Base-by-base conservation (phyloP, 2,888 invertebrate genomes). In the Epistrophella euchroma region DNA sequence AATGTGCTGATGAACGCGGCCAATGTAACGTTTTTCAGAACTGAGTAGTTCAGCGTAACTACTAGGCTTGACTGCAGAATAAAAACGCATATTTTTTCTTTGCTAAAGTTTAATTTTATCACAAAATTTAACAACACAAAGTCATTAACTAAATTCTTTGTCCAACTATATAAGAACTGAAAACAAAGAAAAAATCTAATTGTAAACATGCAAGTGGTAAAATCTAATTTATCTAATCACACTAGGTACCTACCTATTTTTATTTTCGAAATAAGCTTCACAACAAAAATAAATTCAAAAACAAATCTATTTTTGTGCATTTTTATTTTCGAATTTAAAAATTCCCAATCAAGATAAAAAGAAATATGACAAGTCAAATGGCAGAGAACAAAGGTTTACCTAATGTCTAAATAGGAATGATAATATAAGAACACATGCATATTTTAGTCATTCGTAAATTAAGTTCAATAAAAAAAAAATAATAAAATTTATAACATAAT, bases 221-320 rank as follows among this genome's bases (percentile, higher is more conserved):
- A 62, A 19, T 43, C n/a, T 47, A 17, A 66, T 35, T 66, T 19
- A 66, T 66, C 66, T 66, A 47, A 47, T 64, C 64, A 37, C 9
- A 9, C 4, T 4, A n/a, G n/a, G 25, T 25, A 25, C 4, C 25
- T 25, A 25, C 1, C 1, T 32, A 32, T 32, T n/a, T 62, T 17
- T n/a, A 10, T 62, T 43, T 40, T 22, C n/a, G 11, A 37, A 55
- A 55, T 55, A 10, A 17, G 28, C 32, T 55, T 19, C 10, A 56
- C 35, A 32, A 56, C 17, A 56, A 56, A 56, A 56, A 56, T 56
- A n/a, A 32, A 56, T 35, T 56, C 7, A 25, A 35, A 35, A 37
- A 35, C 2, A 28, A 28, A 13, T 45, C n/a, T 64, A 64, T 28
- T 58, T 58, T 19, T 37, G 3, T 15, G 15, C 17, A 22, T 25